Evolutionary conservation across 2,797 vertebrate genomes (phyloP).

Genomic region (Streptopelia turtur): DNA sequence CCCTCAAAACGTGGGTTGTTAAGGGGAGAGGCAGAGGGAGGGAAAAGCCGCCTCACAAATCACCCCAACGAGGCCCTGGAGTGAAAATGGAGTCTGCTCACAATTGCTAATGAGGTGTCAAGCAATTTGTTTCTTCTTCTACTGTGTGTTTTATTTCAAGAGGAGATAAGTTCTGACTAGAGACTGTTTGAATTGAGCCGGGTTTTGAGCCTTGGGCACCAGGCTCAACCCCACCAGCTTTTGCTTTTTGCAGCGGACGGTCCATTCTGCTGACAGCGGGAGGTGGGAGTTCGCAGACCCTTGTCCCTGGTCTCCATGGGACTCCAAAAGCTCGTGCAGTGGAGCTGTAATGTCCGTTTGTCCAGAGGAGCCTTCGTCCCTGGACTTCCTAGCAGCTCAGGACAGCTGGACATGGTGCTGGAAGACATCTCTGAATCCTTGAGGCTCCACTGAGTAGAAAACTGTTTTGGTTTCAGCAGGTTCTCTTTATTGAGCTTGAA

Average conservation of each 20-base stretch:
- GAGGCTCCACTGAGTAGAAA: neutral
- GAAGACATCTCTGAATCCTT: neutral
- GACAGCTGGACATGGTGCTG: neutral
- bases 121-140: constrained; percentile 71
- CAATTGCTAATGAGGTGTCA: constrained; percentile 74
- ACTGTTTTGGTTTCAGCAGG: neutral
- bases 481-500: neutral
- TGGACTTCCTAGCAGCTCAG: neutral
- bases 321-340: neutral
- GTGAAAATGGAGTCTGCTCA: constrained; percentile 52
- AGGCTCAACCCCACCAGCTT: neutral
- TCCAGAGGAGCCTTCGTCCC: neutral
- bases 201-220: neutral
- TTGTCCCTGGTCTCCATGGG: neutral
- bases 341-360: neutral
- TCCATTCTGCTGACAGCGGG: neutral
- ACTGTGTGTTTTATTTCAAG: constrained; percentile 72
- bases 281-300: neutral
- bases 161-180: constrained; percentile 79
- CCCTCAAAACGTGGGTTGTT: neutral
- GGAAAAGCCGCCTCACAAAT: constrained; percentile 59
- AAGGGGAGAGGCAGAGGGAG: constrained; percentile 8
- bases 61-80: constrained; percentile 46
- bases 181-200: constrained; percentile 71
- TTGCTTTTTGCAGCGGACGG: neutral